These are phyloP conservation scores for Eumacrocentrus americanus DNA, from an alignment of 2,888 invertebrate species.

Conservation along the genomic window DNA sequence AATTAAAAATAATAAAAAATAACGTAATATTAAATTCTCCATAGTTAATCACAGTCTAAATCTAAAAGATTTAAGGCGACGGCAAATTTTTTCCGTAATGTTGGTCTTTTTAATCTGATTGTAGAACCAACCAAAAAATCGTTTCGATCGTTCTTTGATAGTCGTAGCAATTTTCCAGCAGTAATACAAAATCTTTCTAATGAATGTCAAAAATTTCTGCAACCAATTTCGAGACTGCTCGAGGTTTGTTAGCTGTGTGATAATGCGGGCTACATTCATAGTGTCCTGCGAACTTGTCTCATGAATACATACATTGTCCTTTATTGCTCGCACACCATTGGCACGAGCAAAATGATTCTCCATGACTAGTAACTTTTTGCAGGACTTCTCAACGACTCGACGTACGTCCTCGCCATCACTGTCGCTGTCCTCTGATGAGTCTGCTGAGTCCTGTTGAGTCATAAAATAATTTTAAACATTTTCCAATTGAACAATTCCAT, in stretches of 20 bases:
- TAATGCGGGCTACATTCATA: neutral
- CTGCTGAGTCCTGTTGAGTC: constrained; percentile 49
- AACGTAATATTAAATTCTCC: too few species aligned
- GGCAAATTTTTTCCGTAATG: too few species aligned
- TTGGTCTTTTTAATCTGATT: too few species aligned
- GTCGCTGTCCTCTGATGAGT: constrained; percentile 64
- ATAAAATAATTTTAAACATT: too few species aligned
- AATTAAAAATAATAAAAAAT: too few species aligned
- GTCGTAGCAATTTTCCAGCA: too few species aligned
- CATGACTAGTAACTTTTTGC: constrained; percentile 68
- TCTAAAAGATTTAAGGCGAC: neutral
- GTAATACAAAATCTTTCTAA: too few species aligned
- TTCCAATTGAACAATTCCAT: too few species aligned
- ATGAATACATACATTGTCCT: constrained; percentile 55
- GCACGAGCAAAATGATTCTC: constrained; percentile 65
- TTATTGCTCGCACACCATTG: constrained; percentile 43
- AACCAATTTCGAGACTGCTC: neutral
- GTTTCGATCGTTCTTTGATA: too few species aligned
- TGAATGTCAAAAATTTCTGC: neutral
- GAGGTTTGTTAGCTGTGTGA: neutral
- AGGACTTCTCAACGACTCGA: constrained; percentile 70
- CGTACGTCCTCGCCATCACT: constrained; percentile 72
- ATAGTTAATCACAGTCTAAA: too few species aligned
- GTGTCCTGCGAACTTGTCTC: neutral
- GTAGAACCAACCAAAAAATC: too few species aligned